Evolutionary conservation across 2,888 invertebrate species (phyloP), one percentile per base, ranked within the genome.

Genomic region (Drosophila rellima): DNA sequence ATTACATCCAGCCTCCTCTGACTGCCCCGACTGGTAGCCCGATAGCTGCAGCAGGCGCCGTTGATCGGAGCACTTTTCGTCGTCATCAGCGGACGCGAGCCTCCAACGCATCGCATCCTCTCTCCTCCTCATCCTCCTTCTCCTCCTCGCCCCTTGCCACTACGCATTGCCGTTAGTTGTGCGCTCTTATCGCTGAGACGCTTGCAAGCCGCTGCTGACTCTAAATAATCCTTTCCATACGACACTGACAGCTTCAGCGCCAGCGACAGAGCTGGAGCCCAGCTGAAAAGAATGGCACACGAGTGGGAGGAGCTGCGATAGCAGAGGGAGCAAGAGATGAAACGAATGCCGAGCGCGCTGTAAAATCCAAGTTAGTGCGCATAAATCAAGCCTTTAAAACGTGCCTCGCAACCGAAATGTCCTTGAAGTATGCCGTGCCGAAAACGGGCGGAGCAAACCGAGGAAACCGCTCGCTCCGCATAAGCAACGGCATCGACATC

Each of bases 331-430:
- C 59, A 62, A 50, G 73, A 60, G 65, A 70, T 71, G 77, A 67
- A 82, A 73, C 79, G 65, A 61, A 62, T 60, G 56, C 61, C 63
- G 57, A 57, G 78, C 68, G 71, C 66, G 78, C 77, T 86, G 85
- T 84, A 87, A 85, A 85, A 85, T 89, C 89, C 85, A 89, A 85
- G 85, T 89, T 85, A 89, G 85, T 82, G 90, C 87, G 90, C 89
- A 89, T 89, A 89, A 89, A 90, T 89, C 90, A 90, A 90, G 90
- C 90, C 89, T 82, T 87, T 85, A 88, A 86, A 89, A 86, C 89
- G 89, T 89, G 89, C 90, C 89, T 85, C 76, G 89, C 81, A 89
- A 90, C 85, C 87, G 73, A 89, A 89, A 88, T 89, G 82, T 80
- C 76, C 84, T 84, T 90, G 74, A 82, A 87, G 90, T 77, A 83